Percentiles rank a stretch among this genome's conserved stretches.
These are phyloP conservation scores for Sylvicapra grimmia DNA, from an alignment of 2,113 vertebrate genomes.

Conservation along the genomic window DNA sequence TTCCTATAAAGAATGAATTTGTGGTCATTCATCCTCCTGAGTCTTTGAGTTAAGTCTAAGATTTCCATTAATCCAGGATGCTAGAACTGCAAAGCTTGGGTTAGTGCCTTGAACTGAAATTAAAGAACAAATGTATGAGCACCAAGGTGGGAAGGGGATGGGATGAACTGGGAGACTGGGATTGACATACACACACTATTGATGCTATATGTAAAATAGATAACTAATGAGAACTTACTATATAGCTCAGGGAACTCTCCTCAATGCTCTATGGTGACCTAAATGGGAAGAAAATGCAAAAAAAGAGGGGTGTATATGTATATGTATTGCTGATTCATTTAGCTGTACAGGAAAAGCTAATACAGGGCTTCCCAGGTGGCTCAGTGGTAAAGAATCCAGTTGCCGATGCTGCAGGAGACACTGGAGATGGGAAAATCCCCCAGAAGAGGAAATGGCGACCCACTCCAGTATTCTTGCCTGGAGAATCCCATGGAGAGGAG, in stretches of 20 bases:
- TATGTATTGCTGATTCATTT: neutral
- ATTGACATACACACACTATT: neutral
- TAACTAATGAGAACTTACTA: neutral
- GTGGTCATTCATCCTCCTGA: neutral
- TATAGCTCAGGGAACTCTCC: neutral
- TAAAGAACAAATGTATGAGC: neutral
- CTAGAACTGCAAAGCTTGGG: neutral
- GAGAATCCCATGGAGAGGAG: neutral
- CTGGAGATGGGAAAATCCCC: neutral
- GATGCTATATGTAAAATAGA: neutral
- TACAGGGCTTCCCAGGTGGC: neutral
- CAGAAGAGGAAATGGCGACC: neutral
- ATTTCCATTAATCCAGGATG: neutral
- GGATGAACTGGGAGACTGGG: neutral
- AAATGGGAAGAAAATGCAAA: neutral
- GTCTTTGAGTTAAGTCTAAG: neutral
- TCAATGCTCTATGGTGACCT: neutral
- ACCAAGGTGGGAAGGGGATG: neutral
- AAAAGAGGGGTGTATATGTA: neutral
- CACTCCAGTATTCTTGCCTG: neutral
- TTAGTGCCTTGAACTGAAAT: neutral
- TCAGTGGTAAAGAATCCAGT: neutral
- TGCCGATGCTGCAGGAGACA: neutral
- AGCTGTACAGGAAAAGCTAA: neutral
- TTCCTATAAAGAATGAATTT: neutral